phyloP scores from a whole-genome alignment of 2,888 invertebrate genomes.

The Drosophila limbata region DNA sequence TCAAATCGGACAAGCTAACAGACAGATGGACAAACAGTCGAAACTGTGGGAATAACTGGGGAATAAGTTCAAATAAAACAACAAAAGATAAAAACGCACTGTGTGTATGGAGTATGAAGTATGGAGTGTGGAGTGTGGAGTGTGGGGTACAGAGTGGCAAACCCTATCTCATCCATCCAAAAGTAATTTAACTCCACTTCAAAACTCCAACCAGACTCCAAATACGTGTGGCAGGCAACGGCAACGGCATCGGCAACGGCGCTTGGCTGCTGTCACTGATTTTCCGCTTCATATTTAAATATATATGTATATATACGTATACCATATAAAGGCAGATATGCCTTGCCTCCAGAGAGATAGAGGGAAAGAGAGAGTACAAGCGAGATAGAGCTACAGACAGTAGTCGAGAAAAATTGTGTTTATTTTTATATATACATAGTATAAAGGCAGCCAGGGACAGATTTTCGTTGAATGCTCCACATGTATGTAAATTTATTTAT shows the following conservation, averaged over 20 bases:
- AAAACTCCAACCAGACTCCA: constrained; percentile 63
- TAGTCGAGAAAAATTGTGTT: constrained; percentile 71
- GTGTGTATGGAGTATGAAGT: background rate
- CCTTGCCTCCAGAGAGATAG: constrained; percentile 62
- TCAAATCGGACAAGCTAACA: constrained; percentile 78
- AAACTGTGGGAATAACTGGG: constrained; percentile 64
- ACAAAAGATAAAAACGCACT: constrained; percentile 48
- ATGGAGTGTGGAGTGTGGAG: background rate
- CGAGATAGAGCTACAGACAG: constrained; percentile 25
- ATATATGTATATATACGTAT: constrained; percentile 13
- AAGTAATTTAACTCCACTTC: constrained; percentile 81
- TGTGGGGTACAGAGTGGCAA: constrained; percentile 14
- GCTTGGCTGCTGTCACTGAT: constrained; percentile 74
- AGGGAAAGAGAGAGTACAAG: constrained; percentile 17
- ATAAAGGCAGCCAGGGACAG: constrained; percentile 64
- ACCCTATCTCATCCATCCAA: constrained; percentile 47
- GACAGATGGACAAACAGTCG: constrained; percentile 73
- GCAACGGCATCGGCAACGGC: constrained; percentile 27
- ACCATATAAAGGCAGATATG: constrained; percentile 30
- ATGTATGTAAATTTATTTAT: constrained; percentile 54
- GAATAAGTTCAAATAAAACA: constrained; percentile 69
- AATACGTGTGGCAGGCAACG: constrained; percentile 45
- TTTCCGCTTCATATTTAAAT: constrained; percentile 77
- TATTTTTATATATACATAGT: constrained; percentile 59
- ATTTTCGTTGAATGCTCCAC: constrained; percentile 48